These are phyloP conservation scores for Nycticorax nycticorax DNA, from an alignment of 2,113 vertebrate genomes.

Conservation along the genomic window DNA sequence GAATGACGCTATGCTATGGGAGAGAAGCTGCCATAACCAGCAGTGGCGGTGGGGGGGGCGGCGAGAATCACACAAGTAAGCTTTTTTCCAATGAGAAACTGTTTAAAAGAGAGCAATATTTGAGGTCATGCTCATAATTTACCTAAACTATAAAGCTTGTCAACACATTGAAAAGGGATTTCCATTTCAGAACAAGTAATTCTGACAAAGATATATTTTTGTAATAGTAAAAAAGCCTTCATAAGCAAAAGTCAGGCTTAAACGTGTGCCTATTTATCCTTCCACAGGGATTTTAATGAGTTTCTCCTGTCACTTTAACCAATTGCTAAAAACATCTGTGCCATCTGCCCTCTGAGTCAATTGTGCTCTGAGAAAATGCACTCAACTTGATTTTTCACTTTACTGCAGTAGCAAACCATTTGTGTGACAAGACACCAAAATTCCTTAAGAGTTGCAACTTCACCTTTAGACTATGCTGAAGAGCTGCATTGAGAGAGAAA, in stretches of 20 bases:
- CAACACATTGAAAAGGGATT: background rate
- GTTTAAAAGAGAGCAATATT: background rate
- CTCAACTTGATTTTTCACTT: background rate
- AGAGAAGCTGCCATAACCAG: background rate
- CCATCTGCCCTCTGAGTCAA: background rate
- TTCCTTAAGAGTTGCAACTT: background rate
- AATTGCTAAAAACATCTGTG: constrained; percentile 13
- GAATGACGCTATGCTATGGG: background rate
- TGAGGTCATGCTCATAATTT: background rate
- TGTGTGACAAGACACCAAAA: background rate
- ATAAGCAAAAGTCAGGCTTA: background rate
- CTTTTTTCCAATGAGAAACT: background rate
- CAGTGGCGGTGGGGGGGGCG: background rate
- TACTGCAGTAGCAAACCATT: background rate
- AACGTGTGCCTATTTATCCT: background rate
- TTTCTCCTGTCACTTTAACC: constrained; percentile 17
- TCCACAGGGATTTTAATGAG: background rate
- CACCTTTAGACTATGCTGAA: background rate
- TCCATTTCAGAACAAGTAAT: background rate
- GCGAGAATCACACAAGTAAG: background rate
- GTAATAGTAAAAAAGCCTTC: background rate
- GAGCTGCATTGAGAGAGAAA: background rate
- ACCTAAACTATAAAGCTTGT: background rate
- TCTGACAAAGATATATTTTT: background rate
- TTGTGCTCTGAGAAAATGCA: background rate